A percentile compares a stretch with the other conserved stretches of the same genome.
These are phyloP conservation scores for Agraylea sexmaculata DNA, from an alignment of 1,140 invertebrate species.

Conservation along the genomic window DNA sequence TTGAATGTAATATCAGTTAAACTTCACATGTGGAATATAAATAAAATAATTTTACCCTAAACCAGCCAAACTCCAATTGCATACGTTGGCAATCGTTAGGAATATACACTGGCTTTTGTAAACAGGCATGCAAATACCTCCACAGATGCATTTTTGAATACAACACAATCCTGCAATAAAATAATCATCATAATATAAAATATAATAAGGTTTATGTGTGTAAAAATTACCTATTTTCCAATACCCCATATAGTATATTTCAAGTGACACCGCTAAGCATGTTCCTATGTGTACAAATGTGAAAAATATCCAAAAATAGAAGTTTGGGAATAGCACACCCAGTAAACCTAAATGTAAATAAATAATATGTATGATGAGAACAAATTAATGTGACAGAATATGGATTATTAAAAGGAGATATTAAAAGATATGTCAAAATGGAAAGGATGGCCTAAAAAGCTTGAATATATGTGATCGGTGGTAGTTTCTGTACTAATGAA, in stretches of 20 bases:
- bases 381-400: too few relatives aligned
- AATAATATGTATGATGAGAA: too few relatives aligned
- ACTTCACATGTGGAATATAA: neutral
- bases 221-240: slow-evolving; percentile 52
- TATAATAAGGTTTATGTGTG: slow-evolving; percentile 1
- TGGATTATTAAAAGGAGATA: too few relatives aligned
- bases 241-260: slow-evolving; percentile 79
- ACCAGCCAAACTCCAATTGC: slow-evolving; percentile 62
- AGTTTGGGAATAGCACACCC: slow-evolving; percentile 63
- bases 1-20: neutral
- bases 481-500: too few relatives aligned
- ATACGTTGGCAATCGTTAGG: slow-evolving; percentile 54
- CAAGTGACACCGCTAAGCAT: slow-evolving; percentile 61
- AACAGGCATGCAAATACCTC: slow-evolving; percentile 24
- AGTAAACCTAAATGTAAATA: slow-evolving; percentile 47
- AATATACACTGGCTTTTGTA: slow-evolving; percentile 40
- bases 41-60: slow-evolving; percentile 40
- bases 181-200: slow-evolving; percentile 2
- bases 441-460: too few relatives aligned
- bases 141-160: slow-evolving; percentile 12
- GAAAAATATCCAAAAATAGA: slow-evolving; percentile 68
- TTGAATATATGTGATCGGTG: too few relatives aligned
- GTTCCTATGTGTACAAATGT: slow-evolving; percentile 55
- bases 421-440: too few relatives aligned
- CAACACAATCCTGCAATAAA: slow-evolving; percentile 3